phyloP scores from a whole-genome alignment of 2,797 vertebrate genomes.

The Coilia nasus region DNA sequence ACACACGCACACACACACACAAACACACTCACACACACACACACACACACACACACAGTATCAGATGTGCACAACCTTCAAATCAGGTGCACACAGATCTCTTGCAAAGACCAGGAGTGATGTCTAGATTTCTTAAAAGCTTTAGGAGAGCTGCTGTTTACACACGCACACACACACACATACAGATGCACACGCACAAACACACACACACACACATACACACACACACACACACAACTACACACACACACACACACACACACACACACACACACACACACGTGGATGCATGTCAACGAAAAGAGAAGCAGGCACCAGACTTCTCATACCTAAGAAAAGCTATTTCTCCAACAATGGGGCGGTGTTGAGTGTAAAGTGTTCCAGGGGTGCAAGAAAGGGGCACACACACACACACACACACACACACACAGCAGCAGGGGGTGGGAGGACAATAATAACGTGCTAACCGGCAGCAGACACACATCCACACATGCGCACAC shows the following conservation, averaged over 20 bases:
- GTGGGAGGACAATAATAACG: not conserved
- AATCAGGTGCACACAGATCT: no score
- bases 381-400: not conserved
- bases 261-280: not conserved
- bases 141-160: no score
- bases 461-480: not conserved
- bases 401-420: no score
- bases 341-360: not conserved
- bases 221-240: not conserved
- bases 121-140: no score
- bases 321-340: not conserved
- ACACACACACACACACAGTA: no score
- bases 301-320: not conserved
- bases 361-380: not conserved
- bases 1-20: not conserved
- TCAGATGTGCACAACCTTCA: no score
- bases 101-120: no score
- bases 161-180: not conserved
- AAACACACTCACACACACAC: not conserved
- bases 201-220: no score
- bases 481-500: conserved; percentile 30
- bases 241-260: no score
- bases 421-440: not conserved
- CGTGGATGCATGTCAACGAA: not conserved
- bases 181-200: not conserved